These are phyloP conservation scores for Rhagonycha fulva DNA, from an alignment of 2,888 invertebrate species.

Conservation along the genomic window DNA sequence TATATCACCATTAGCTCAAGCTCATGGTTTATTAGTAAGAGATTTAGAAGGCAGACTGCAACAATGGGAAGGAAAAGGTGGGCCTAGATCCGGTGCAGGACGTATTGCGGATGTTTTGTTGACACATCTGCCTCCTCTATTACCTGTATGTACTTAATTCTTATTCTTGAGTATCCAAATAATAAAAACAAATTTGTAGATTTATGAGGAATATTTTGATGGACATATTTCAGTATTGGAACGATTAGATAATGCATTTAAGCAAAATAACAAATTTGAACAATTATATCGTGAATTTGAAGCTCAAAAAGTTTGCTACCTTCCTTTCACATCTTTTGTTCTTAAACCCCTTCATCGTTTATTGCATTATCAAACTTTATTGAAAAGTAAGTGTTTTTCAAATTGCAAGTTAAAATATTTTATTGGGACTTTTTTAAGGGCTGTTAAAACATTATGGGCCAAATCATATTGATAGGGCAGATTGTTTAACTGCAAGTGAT, in stretches of 20 bases:
- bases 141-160: slow-evolving; percentile 56
- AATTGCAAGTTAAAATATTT: not conserved
- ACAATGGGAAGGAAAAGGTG: slow-evolving; percentile 71
- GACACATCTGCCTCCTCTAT: slow-evolving; percentile 66
- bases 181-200: slow-evolving; percentile 50
- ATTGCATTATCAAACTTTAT: slow-evolving; percentile 78
- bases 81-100: slow-evolving; percentile 57
- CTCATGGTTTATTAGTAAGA: slow-evolving; percentile 79
- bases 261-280: slow-evolving; percentile 70
- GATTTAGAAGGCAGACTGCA: slow-evolving; percentile 77
- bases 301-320: slow-evolving; percentile 81
- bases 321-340: slow-evolving; percentile 82
- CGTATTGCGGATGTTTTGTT: slow-evolving; percentile 77
- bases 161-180: not conserved
- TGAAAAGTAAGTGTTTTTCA: slow-evolving; percentile 67
- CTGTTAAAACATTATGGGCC: slow-evolving; percentile 73
- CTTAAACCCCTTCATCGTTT: slow-evolving; percentile 83
- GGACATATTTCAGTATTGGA: slow-evolving; percentile 77
- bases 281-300: slow-evolving; percentile 78
- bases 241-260: slow-evolving; percentile 77
- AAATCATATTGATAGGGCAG: slow-evolving; percentile 70
- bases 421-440: slow-evolving; percentile 53
- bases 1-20: slow-evolving; percentile 77
- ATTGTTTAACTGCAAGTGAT: slow-evolving; percentile 68
- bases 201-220: slow-evolving; percentile 74